phyloP scores from a whole-genome alignment of 2,113 vertebrate species.

The Mastomys coucha region DNA sequence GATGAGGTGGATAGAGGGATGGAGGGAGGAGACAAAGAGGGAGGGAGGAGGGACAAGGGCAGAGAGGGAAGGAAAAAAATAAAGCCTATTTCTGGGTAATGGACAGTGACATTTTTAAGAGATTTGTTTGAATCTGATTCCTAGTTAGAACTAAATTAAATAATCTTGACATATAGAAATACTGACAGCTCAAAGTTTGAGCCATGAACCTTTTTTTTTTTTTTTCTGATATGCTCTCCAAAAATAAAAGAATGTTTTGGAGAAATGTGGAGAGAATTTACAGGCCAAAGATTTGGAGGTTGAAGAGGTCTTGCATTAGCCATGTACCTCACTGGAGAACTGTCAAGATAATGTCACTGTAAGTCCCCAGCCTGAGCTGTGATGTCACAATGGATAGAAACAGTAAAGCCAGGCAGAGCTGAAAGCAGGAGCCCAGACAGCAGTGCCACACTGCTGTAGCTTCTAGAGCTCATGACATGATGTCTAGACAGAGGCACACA shows the following conservation, averaged over 20 bases:
- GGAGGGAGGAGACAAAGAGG: neutral
- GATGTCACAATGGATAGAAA: slow-evolving; percentile 69
- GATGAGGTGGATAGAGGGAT: neutral
- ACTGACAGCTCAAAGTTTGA: slow-evolving; percentile 22
- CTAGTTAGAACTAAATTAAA: slow-evolving; percentile 44
- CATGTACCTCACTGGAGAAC: slow-evolving; percentile 14
- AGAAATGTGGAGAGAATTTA: neutral
- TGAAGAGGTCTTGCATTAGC: neutral
- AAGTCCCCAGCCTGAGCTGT: slow-evolving; percentile 69
- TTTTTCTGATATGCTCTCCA: neutral
- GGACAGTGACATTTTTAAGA: neutral
- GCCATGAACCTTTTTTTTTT: slow-evolving; percentile 15
- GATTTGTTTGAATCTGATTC: slow-evolving; percentile 22
- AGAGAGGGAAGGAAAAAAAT: slow-evolving; percentile 5
- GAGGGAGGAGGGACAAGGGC: no score
- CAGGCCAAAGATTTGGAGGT: neutral
- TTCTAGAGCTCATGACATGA: slow-evolving; percentile 74
- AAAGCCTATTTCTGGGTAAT: neutral
- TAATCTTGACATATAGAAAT: slow-evolving; percentile 6
- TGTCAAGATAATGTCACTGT: slow-evolving; percentile 68
- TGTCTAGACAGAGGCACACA: slow-evolving; percentile 69
- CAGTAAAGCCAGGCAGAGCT: neutral
- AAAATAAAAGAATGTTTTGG: slow-evolving; percentile 6
- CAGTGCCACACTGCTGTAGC: neutral
- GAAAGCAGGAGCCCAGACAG: slow-evolving; percentile 47